phyloP scores from a whole-genome alignment of 1,140 invertebrate species.

The Aphelinus atriplicis region DNA sequence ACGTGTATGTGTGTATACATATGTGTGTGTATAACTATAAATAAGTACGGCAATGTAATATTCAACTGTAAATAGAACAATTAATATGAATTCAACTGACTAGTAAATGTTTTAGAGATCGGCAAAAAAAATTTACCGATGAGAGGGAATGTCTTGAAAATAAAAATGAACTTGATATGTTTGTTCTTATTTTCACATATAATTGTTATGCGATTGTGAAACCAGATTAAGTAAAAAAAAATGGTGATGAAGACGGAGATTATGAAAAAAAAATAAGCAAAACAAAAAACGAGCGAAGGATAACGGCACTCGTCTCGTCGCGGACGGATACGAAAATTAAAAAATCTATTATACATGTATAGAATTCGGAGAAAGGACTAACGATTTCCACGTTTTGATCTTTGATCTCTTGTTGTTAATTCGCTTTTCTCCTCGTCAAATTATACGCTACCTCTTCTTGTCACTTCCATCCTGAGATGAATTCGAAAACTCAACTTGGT shows the following conservation, averaged over 20 bases:
- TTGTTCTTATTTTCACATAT: constrained; percentile 54
- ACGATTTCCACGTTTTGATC: constrained; percentile 16
- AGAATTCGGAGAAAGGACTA: constrained; percentile 1
- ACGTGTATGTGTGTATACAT: constrained; percentile 39
- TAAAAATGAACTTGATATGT: constrained; percentile 45
- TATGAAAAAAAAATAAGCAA: constrained; percentile 27
- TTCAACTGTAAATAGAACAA: constrained; percentile 62
- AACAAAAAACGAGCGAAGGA: constrained; percentile 33
- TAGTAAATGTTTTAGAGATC: constrained; percentile 56
- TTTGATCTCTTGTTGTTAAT: constrained; percentile 24
- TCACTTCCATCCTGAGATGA: constrained; percentile 3
- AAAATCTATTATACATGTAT: too few relatives aligned
- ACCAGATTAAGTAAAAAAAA: constrained; percentile 40
- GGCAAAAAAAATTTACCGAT: constrained; percentile 42
- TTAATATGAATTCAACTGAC: constrained; percentile 53
- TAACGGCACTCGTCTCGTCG: constrained; percentile 40
- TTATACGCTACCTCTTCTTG: not conserved
- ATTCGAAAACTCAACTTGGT: constrained; percentile 40
- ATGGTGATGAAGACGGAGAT: constrained; percentile 4
- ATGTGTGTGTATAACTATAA: constrained; percentile 46
- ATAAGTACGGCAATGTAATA: constrained; percentile 44
- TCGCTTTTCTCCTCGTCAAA: constrained; percentile 18
- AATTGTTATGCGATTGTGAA: constrained; percentile 44
- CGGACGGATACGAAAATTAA: constrained; percentile 31
- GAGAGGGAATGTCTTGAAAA: constrained; percentile 38